Base-by-base conservation (phyloP, 2,888 invertebrate species). In the Aleiodes leptofemur region DNA sequence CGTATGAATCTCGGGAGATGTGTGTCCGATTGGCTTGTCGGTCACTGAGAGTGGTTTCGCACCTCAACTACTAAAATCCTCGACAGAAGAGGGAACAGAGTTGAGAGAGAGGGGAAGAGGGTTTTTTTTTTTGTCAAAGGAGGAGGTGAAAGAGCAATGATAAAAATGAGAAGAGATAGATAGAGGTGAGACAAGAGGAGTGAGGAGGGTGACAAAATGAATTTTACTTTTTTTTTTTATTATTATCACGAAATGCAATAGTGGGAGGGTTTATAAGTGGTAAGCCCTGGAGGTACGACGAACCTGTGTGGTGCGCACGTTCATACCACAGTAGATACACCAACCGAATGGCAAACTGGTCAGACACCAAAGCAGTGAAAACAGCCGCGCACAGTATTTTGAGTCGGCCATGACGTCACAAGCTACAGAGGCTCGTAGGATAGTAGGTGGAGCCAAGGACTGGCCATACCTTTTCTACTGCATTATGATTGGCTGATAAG, bases 261-360 rank as follows among this genome's bases (percentile, higher is more conserved):
- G 74, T 69, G 71, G 57, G 75, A 68, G 72, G 57, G 72, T 23
- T 6, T 31, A 31, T 51, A 64, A 51, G 56, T 38, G 55, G 29
- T 38, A 50, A 14, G n/a, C 53, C 61, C 68, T 51, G 14, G 29
- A 31, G 43, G 23, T 51, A 68, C 68, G 68, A 76, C 61, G 72
- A 76, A 76, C 69, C 69, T 76, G 68, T 55, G 68, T 31, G 43
- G 73, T 50, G 74, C 72, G 72, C 75, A 68, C 55, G 68, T 68
- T 56, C 38, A 57, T 69, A 71, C 72, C 78, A 76, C 77, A 78
- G 79, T 78, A 76, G 80, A 77, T 78, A 78, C 78, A 75, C 79
- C 80, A 78, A 78, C 76, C 78, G 81, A 79, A 80, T 81, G 78
- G 77, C 51, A 50, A 78, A 76, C 77, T 78, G 77, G 76, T 78